Conservation (phyloP, 2,797 vertebrate species). For the Pitangus sulphuratus region DNA sequence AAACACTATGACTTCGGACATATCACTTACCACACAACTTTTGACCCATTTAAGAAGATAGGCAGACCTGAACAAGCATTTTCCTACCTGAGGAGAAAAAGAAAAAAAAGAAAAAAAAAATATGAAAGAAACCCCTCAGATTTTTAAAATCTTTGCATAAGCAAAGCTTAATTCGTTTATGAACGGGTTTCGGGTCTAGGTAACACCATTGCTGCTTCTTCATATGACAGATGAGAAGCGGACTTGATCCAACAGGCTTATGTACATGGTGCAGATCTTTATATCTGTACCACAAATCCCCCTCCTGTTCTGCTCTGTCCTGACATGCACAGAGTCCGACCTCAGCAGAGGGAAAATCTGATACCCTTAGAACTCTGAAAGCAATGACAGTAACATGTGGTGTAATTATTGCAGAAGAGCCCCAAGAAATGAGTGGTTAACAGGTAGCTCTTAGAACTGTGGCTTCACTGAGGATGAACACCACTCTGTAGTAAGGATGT, state of each 20-base stretch:
- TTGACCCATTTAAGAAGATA: not conserved
- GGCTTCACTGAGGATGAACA: not conserved
- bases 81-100: not conserved
- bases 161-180: not conserved
- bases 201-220: not conserved
- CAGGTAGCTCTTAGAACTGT: not conserved
- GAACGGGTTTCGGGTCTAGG: not conserved
- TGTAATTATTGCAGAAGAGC: not conserved
- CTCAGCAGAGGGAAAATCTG: not conserved
- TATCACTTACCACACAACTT: not conserved
- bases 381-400: rapidly evolving
- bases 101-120: not conserved
- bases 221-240: rapidly evolving
- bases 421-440: not conserved
- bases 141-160: not conserved
- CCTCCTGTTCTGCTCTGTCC: not conserved
- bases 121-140: not conserved
- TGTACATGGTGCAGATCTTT: not conserved
- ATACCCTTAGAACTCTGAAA: not conserved
- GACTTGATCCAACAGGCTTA: not conserved
- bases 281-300: not conserved
- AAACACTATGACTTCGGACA: not conserved
- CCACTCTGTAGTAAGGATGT: not conserved
- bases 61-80: not conserved
- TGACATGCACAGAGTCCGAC: not conserved